Base-by-base conservation (phyloP, 2,113 vertebrate genomes). In the Vidua macroura region DNA sequence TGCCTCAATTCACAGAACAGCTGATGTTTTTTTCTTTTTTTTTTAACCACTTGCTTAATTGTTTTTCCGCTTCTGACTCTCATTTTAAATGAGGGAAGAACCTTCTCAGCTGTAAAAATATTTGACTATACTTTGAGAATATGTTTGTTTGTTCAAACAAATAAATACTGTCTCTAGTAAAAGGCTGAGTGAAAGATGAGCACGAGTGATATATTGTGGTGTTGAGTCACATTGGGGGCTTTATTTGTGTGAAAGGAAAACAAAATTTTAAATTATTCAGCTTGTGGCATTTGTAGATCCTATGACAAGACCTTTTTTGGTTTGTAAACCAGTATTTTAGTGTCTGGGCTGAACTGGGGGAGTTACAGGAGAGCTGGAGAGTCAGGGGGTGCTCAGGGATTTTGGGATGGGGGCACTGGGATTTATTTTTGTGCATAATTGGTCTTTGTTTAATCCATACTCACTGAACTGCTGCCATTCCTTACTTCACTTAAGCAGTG, bases 91-190 rank as follows among this genome's bases (percentile, higher is more conserved):
- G 41, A 91, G 44, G 56, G 44, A 70, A 63, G 49, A 59, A 48
- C 52, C 72, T 37, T 64, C 44, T 89, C 86, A 95, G 69, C 78
- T 93, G 77, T 92, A 41, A 96, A 95, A 95, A 93, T 85, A 89
- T 89, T 93, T 68, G 18, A 60, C 33, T 81, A 1, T 70, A 41
- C 77, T 84, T 82, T 22, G 44, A 70, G 63, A 85, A 52, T 73
- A 49, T 49, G 20, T 82, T 75, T 92, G 10, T 85, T 86, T 95
- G 62, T 59, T 84, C 74, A 53, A 95, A 67, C 24, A 27, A 33
- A 90, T 85, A 79, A 93, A 85, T 92, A 31, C 24, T 73, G 53
- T 90, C 9, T 20, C 24, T 52, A 64, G 49, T 18, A 75, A 72
- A 78, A 84, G 39, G 7, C 7, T 7, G 62, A 58, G 90, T 76